Conservation (phyloP, 2,797 vertebrate genomes). For the Alectoris magna region DNA sequence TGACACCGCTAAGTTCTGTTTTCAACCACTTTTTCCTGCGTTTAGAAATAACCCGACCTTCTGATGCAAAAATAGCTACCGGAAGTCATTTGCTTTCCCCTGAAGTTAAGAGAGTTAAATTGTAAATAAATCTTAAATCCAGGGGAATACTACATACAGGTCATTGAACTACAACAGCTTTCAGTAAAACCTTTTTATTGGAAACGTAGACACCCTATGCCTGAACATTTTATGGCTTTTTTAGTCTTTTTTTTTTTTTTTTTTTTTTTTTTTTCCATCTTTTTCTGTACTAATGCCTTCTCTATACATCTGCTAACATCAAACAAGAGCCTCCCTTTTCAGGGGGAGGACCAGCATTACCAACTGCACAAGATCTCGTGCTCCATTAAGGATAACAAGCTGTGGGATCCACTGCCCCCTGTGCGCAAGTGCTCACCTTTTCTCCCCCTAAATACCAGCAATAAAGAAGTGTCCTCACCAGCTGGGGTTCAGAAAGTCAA, state of each 20-base stretch:
- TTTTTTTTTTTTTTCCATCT: neutral
- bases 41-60: neutral
- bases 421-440: neutral
- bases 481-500: neutral
- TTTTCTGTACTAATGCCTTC: neutral
- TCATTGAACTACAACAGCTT: neutral
- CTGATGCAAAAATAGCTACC: neutral
- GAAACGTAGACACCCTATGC: neutral
- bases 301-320: accelerated
- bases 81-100: neutral
- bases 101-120: neutral
- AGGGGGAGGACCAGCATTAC: neutral
- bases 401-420: neutral
- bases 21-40: neutral
- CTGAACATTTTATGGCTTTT: neutral
- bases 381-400: neutral
- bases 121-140: neutral
- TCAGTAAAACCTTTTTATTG: neutral
- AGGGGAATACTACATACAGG: neutral
- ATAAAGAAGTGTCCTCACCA: neutral
- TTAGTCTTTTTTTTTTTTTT: neutral
- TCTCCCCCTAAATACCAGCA: neutral
- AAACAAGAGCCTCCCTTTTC: neutral
- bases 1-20: neutral
- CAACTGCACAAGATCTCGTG: neutral